Evolutionary conservation across 2,797 vertebrate genomes (phyloP), one percentile per base, ranked within the genome.

Genomic region (Hippopotamyrus pictus): DNA sequence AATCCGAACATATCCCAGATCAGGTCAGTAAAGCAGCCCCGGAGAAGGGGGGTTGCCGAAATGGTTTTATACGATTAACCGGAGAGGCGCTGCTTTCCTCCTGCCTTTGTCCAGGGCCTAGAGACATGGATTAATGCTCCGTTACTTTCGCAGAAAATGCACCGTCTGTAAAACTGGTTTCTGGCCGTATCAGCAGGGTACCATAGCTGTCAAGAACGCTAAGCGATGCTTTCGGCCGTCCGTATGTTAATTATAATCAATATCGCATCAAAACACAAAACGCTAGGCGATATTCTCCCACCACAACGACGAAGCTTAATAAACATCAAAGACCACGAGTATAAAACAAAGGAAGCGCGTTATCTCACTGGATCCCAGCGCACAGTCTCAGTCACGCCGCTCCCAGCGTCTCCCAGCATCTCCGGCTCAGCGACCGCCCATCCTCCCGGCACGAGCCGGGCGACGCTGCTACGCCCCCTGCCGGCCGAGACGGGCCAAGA

Each of bases 381-480:
- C 37, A 29, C 11, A 3, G 62, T 84, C 46, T n/a, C 41, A 22
- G 9, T 88, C 91, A 90, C 90, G 91, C 86, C 88, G 8, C 1
- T 84, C 57, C 89, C 5, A 90, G 44, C 25, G 7, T 89, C 76
- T n/a, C 84, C 90, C 5, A 90, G 46, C 41, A 12, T 89, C 82
- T 14, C 84, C 90, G 11, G 48, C 48, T 89, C 89, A 88, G 89
- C 89, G 90, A 91, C 91, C 90, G 91, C 92, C 92, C 86, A 89
- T 33, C 62, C 9, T 14, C 9, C 11, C 65, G 29, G 44, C 51
- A 4, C 14, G 41, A 89, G 59, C 2, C 2, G 29, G 14, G 33
- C 17, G 22, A 89, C 51, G n/a, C 82, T 14, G 86, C 50, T 6
- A 11, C 88, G 65, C 89, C 89, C 62, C 65, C 90, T 83, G 9